These are phyloP conservation scores for Anticlea derivata DNA, from an alignment of 2,888 invertebrate genomes.

Conservation along the genomic window DNA sequence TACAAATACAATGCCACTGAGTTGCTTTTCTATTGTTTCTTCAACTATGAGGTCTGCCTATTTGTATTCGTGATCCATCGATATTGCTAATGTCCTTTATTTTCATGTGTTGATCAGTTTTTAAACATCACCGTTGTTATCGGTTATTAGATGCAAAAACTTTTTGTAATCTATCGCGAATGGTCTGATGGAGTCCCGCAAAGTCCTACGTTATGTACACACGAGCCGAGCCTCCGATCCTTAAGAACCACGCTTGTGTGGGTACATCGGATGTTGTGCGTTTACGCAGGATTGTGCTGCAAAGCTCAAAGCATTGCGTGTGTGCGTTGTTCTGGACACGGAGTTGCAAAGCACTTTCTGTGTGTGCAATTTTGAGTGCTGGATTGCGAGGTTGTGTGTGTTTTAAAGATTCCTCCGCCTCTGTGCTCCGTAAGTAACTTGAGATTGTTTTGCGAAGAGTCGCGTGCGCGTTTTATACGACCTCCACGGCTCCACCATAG, in stretches of 20 bases:
- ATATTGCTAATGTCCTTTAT: neutral
- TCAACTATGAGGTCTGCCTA: no score
- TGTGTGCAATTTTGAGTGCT: conserved; percentile 10
- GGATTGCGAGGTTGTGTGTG: conserved; percentile 12
- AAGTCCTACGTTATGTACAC: conserved; percentile 45
- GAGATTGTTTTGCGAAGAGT: conserved; percentile 72
- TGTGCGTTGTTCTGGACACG: conserved; percentile 20
- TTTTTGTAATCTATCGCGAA: conserved; percentile 39
- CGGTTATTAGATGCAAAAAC: conserved; percentile 19
- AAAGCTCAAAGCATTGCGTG: neutral
- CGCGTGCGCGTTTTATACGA: conserved; percentile 71
- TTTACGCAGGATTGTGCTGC: conserved; percentile 18
- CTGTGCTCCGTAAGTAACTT: conserved; percentile 52
- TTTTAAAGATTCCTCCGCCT: conserved; percentile 37
- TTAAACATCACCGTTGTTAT: conserved; percentile 4
- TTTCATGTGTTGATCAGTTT: neutral
- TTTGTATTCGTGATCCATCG: no score
- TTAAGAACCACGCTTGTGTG: conserved; percentile 9
- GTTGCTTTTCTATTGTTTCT: no score
- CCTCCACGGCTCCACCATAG: conserved; percentile 73
- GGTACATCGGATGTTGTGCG: conserved; percentile 24
- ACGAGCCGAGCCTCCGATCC: conserved; percentile 38
- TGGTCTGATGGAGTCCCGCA: conserved; percentile 42
- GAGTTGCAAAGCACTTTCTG: conserved; percentile 3
- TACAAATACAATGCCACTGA: no score